Base-by-base conservation (phyloP, 2,113 vertebrate genomes). In the Hypocryptadius cinnamomeus region DNA sequence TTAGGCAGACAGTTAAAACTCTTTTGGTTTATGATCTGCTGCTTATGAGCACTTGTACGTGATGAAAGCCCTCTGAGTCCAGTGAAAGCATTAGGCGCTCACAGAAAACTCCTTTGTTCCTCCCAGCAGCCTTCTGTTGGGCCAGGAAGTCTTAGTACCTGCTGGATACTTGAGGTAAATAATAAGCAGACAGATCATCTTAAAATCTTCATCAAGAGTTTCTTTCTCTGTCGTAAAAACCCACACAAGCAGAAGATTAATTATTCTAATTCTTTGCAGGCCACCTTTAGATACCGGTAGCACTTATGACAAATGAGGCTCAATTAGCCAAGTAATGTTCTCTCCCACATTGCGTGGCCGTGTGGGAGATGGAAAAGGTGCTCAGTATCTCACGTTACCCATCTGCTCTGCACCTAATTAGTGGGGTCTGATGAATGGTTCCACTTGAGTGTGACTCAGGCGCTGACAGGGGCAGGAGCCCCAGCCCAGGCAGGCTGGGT, bases 361-460 rank as follows among this genome's bases (percentile, higher is more conserved):
- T 90, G 91, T 94, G 91, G 91, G 89, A 96, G 93, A 89, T 90
- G 60, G 79, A 91, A 78, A 68, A 89, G 94, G 95, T 95, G 91
- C 89, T 94, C 40, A 2, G 27, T 89, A 77, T 88, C 87, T 81
- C 69, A 54, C 12, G 4, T 83, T 96, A 82, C 79, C 91, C 89
- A 93, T 92, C 95, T 94, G 95, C 87, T 91, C 73, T 80, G 86
- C 83, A 89, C 76, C 85, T 91, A 92, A 92, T 96, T 94, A 96
- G 81, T 15, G 48, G 76, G 70, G 79, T 63, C 91, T 93, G 94
- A 77, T 94, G 79, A 88, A 80, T 91, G 77, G 71, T 64, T 91
- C 56, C 56, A 33, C 28, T 80, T 73, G 5, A 45, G 44, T 53
- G 72, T 94, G 91, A 85, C 61, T 94, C 84, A 85, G 79, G 74